Percentiles rank a stretch among this genome's conserved stretches.
Evolutionary conservation across 1,140 invertebrate species (phyloP).

Genomic region (Monomorium pharaonis): DNA sequence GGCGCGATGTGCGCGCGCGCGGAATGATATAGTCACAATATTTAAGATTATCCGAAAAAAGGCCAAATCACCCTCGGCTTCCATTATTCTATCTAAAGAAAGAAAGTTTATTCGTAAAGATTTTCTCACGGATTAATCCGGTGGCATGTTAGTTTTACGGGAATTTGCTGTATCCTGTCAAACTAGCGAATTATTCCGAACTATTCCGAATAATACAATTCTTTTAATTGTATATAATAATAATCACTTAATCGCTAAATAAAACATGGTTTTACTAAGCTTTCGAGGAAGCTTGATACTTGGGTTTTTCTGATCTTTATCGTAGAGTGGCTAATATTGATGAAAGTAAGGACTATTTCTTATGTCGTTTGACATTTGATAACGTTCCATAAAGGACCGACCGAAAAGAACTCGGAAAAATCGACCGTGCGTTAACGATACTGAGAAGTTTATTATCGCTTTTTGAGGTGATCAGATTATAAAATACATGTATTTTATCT

Average conservation of each 20-base stretch:
- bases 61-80: constrained; percentile 49
- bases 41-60: constrained; percentile 76
- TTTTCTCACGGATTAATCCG: constrained; percentile 28
- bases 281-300: not conserved
- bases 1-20: constrained; percentile 27
- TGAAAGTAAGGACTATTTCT: not conserved
- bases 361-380: not conserved
- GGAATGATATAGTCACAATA: constrained; percentile 69
- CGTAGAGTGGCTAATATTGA: not conserved
- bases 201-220: not conserved
- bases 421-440: not conserved
- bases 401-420: not conserved
- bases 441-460: not conserved
- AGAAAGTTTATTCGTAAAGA: not conserved
- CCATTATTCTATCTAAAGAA: not conserved
- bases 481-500: constrained; percentile 25
- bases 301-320: too few species aligned
- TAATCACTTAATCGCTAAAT: not conserved
- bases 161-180: not conserved
- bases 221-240: not conserved
- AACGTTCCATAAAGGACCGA: not conserved
- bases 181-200: not conserved
- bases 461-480: constrained; percentile 13
- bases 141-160: not conserved
- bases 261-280: not conserved